phyloP scores from a whole-genome alignment of 2,113 vertebrate genomes.

The Daphoenositta chrysoptera region DNA sequence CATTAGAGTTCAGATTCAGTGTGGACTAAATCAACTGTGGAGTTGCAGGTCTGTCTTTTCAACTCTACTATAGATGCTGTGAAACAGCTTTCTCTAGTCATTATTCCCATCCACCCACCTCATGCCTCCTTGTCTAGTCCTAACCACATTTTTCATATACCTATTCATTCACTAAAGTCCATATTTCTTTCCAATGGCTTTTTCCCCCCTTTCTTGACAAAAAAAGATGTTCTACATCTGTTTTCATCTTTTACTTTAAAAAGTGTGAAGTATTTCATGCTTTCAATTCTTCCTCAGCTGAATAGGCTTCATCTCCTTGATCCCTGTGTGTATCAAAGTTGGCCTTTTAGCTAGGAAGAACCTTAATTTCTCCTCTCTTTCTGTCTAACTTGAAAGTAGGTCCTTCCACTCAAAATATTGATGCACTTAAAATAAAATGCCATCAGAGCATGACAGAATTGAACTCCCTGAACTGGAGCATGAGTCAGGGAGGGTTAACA shows the following conservation, averaged over 20 bases:
- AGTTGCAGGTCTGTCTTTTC: not conserved
- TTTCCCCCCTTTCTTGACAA: not conserved
- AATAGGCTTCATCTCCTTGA: not conserved
- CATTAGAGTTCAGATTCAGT: not conserved
- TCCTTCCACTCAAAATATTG: not conserved
- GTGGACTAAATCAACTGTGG: not conserved
- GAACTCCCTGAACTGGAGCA: not conserved
- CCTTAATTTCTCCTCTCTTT: not conserved
- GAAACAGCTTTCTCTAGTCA: not conserved
- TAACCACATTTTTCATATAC: not conserved
- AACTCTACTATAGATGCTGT: not conserved
- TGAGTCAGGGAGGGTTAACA: not conserved
- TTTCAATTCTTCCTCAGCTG: not conserved
- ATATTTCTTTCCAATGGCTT: not conserved
- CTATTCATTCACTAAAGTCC: not conserved
- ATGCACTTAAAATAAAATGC: not conserved
- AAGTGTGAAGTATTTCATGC: accelerated
- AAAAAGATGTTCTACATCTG: not conserved
- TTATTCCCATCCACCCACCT: not conserved
- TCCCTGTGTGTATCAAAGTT: not conserved
- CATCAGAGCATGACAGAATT: not conserved
- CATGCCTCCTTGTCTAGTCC: not conserved
- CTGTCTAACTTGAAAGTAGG: not conserved
- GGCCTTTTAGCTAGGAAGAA: not conserved
- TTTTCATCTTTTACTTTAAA: not conserved